A percentile compares a stretch with the other conserved stretches of the same genome.
Evolutionary conservation across 2,888 invertebrate species (phyloP).

Genomic region (Agriopis leucophaearia): DNA sequence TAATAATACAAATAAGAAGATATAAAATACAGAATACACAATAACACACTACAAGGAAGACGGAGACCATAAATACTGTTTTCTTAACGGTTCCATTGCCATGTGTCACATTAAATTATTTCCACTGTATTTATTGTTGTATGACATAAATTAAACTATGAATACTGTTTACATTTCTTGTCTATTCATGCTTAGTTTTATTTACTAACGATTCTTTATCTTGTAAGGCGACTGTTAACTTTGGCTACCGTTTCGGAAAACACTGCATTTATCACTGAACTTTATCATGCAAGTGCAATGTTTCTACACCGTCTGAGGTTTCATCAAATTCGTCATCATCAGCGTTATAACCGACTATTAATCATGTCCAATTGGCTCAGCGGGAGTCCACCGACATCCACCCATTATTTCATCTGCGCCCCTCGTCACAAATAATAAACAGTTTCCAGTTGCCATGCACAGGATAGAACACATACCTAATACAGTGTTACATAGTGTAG

Average conservation of each 20-base stretch:
- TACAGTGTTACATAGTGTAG: neutral
- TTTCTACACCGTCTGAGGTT: constrained; percentile 30
- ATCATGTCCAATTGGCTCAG: constrained; percentile 64
- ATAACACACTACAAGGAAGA: constrained; percentile 8
- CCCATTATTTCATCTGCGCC: constrained; percentile 31
- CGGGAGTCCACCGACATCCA: constrained; percentile 53
- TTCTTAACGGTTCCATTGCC: constrained; percentile 1
- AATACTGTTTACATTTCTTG: neutral
- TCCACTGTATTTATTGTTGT: constrained; percentile 1
- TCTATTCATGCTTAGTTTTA: neutral
- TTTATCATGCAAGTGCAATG: constrained; percentile 23
- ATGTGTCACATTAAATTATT: constrained; percentile 2
- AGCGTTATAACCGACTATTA: constrained; percentile 59
- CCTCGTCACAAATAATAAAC: constrained; percentile 29
- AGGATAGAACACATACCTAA: neutral
- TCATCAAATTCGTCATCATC: constrained; percentile 32
- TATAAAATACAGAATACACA: neutral
- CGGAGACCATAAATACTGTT: neutral
- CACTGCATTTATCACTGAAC: neutral
- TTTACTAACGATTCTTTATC: neutral
- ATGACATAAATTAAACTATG: neutral
- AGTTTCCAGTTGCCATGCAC: constrained; percentile 25
- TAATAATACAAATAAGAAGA: neutral
- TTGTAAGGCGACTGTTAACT: too few species aligned
- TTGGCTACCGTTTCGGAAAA: neutral